Evolutionary conservation across 2,797 vertebrate species (phyloP).

Genomic region (Allobates femoralis): DNA sequence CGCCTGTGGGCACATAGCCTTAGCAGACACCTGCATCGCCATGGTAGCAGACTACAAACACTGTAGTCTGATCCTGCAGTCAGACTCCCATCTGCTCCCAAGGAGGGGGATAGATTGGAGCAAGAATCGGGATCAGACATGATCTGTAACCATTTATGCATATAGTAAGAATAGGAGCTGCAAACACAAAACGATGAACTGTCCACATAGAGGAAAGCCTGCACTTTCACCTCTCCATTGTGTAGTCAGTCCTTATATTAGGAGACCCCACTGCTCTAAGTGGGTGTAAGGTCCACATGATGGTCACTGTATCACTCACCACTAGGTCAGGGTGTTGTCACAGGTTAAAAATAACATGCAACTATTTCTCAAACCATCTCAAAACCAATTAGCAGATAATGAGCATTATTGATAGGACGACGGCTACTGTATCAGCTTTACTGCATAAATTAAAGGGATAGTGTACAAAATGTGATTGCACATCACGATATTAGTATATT

Average conservation of each 20-base stretch:
- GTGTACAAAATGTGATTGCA: not conserved
- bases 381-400: not conserved
- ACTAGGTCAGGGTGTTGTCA: not conserved
- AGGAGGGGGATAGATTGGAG: not conserved
- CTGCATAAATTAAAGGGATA: not conserved
- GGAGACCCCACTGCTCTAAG: too few relatives aligned
- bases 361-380: not conserved
- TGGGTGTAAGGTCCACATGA: not conserved
- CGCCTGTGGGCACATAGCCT: not conserved
- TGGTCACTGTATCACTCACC: too few relatives aligned
- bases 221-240: too few relatives aligned
- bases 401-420: not conserved
- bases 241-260: too few relatives aligned
- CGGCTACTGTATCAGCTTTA: not conserved
- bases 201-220: too few relatives aligned
- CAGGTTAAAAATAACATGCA: not conserved
- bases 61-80: not conserved
- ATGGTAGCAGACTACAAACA: not conserved
- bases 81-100: not conserved
- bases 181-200: not conserved
- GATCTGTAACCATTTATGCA: not conserved
- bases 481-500: not conserved
- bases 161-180: not conserved
- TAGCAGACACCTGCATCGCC: not conserved
- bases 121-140: not conserved